Conservation (phyloP, 2,113 vertebrate genomes). For the Sporophila hypoxantha region DNA sequence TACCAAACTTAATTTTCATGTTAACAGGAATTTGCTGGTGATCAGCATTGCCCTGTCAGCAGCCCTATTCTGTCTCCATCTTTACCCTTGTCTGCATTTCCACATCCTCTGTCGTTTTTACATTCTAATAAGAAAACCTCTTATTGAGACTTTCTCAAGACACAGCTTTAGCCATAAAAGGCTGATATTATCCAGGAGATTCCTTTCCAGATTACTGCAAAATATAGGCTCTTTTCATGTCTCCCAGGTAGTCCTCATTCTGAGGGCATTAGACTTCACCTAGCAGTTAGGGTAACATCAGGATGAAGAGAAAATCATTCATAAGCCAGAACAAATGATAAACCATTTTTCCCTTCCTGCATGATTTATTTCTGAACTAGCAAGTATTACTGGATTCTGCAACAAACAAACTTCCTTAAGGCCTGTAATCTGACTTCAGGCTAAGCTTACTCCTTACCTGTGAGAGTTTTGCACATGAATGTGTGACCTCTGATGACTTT, state of each 20-base stretch:
- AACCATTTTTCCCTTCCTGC: accelerated
- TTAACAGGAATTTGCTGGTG: neutral
- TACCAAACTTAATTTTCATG: neutral
- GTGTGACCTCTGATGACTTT: neutral
- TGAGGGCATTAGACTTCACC: neutral
- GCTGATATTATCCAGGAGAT: neutral
- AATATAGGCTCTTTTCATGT: neutral
- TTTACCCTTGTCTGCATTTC: neutral
- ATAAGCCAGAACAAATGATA: neutral
- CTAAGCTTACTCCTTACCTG: neutral
- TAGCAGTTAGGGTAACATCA: neutral
- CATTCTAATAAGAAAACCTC: neutral
- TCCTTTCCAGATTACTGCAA: neutral
- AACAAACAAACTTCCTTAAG: neutral
- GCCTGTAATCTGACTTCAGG: neutral
- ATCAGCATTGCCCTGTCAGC: neutral
- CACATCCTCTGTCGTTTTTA: neutral
- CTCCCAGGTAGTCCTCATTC: neutral
- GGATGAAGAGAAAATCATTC: neutral
- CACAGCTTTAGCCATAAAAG: neutral
- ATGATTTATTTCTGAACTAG: neutral
- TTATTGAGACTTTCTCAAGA: neutral
- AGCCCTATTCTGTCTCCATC: neutral
- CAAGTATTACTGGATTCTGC: neutral
- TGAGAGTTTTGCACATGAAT: neutral